Conservation (phyloP, 2,888 invertebrate genomes). For the Megamerina dolium region DNA sequence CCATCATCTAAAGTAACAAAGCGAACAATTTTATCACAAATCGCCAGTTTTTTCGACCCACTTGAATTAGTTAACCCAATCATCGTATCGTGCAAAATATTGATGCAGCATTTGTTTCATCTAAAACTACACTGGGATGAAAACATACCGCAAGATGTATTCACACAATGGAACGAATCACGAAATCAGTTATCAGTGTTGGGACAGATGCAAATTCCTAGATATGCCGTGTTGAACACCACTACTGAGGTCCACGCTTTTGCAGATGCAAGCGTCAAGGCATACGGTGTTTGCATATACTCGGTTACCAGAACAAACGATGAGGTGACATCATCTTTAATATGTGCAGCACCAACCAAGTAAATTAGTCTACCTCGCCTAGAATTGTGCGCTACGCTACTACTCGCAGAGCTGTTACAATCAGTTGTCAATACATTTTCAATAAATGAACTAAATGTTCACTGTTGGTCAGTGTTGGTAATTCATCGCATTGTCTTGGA, state of each 20-base stretch:
- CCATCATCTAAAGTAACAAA: conserved; percentile 8
- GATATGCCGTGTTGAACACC: conserved; percentile 8
- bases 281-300: conserved; percentile 13
- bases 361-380: conserved; percentile 9
- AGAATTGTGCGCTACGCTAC: conserved; percentile 11
- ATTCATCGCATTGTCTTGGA: no score
- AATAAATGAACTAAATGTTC: no score
- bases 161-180: conserved; percentile 4
- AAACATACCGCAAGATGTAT: conserved; percentile 8
- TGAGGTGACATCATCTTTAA: conserved; percentile 5
- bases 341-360: conserved; percentile 10
- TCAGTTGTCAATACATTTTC: no score
- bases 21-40: conserved; percentile 17
- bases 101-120: conserved; percentile 14
- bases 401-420: no score
- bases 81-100: conserved; percentile 13
- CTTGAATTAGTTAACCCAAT: conserved; percentile 14
- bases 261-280: conserved; percentile 12
- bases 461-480: no score
- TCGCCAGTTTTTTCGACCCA: no score
- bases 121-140: conserved; percentile 16
- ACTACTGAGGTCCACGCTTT: conserved; percentile 11
- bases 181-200: neutral
- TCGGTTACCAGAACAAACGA: no score
- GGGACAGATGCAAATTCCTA: conserved; percentile 6